Evolutionary conservation across 2,113 vertebrate species (phyloP).

Genomic region (Leptosomus discolor): DNA sequence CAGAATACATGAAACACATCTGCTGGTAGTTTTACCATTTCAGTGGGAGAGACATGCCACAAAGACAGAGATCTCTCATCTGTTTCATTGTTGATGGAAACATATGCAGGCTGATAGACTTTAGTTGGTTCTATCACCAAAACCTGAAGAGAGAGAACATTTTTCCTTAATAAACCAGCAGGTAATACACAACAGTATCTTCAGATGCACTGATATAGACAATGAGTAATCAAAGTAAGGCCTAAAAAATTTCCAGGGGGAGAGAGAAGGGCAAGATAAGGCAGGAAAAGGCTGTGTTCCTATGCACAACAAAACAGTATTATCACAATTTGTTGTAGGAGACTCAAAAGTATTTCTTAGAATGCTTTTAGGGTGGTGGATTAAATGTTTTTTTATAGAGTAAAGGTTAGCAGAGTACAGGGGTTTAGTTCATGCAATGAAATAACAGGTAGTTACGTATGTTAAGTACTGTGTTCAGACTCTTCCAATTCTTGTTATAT

Average conservation of each 20-base stretch:
- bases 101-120: slow-evolving; percentile 91
- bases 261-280: neutral
- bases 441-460: neutral
- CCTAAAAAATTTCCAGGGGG: neutral
- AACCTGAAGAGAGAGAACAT: slow-evolving; percentile 76
- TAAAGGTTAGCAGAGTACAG: neutral
- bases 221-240: neutral
- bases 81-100: slow-evolving; percentile 91
- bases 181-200: neutral
- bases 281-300: neutral
- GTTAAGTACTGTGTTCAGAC: neutral
- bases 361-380: neutral
- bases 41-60: slow-evolving; percentile 89
- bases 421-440: neutral
- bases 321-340: neutral
- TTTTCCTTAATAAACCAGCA: neutral
- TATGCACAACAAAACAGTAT: neutral
- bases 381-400: neutral
- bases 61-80: slow-evolving; percentile 91
- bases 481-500: neutral
- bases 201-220: neutral
- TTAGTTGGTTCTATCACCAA: slow-evolving; percentile 91
- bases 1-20: neutral
- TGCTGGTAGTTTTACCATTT: slow-evolving; percentile 78
- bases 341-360: neutral